Evolutionary conservation across 2,113 vertebrate genomes (phyloP), one percentile per base, ranked within the genome.

Genomic region (Eonycteris spelaea): DNA sequence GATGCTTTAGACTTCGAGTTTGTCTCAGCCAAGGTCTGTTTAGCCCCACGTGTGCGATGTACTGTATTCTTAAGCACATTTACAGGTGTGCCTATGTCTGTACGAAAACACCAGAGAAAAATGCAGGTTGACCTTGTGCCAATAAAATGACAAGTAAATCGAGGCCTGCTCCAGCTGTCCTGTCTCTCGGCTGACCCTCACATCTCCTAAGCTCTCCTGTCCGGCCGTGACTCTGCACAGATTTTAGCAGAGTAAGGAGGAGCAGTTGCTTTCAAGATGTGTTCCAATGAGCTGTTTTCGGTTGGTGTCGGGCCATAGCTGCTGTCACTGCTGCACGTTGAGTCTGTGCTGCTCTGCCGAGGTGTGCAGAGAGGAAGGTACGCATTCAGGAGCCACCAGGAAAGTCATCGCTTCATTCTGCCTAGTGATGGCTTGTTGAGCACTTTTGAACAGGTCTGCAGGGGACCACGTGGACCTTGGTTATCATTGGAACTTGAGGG

Each of bases 191-290:
- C 12, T 1, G 0, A 26, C 16, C 6, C 57, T n/a, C 0, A 0
- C 14, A 21, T 90, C 57, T 59, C 84, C 63, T 71, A 14, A 59
- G 30, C 61, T 91, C 40, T 14, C 11, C 8, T 59, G 33, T 68
- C 89, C 53, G 75, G 57, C 71, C 86, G 90, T 38, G 51, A 33
- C 51, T 30, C 30, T 21, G 16, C 1, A 0, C 65, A 33, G 73
- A 79, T 91, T 93, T 91, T 68, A 86, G 38, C 61, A 86, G 93
- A 95, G 79, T 45, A 48, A 59, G 45, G 35, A 75, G 57, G 61
- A 95, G 57, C 92, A 95, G 92, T 87, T 97, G 84, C 68, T 86
- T 71, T 21, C 53, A 55, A 79, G 94, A 59, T 22, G 16, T 2
- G 57, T 55, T 38, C n/a, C 40, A 61, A 80, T 6, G 15, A 75